Evolutionary conservation across 2,113 vertebrate species (phyloP), one percentile per base, ranked within the genome.

Genomic region (Malurus alboscapulatus): DNA sequence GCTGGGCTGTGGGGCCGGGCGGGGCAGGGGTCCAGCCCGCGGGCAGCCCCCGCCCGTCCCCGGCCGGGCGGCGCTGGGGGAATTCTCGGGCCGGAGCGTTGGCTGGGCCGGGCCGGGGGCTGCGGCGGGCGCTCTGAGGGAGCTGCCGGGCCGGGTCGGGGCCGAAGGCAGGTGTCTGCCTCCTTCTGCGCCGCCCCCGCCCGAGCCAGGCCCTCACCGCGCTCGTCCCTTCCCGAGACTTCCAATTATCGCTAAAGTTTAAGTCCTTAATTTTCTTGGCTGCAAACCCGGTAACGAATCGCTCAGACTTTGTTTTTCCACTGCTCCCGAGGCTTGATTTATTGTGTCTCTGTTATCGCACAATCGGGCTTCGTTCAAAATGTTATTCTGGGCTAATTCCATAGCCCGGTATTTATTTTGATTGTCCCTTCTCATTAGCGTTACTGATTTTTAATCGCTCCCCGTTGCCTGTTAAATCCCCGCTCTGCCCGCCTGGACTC

Each of bases 351-450:
- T 14, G 62, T 91, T 96, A 96, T 93, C 93, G 67, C 69, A 50
- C 61, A 12, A 90, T 94, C 96, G 50, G 67, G 80, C 82, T 77
- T 42, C 67, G 66, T 57, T 82, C 76, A 38, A 59, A 88, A 67
- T 84, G 92, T 69, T 95, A 88, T 77, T 45, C 90, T 84, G 93
- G 76, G 87, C 75, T 84, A 63, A 82, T 80, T 84, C 96, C 71
- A 44, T 44, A 59, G 48, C 66, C 73, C 38, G 53, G 25, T 82
- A 55, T 95, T 94, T 96, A 82, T 95, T 95, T 95, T 86, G 65
- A 55, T 72, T 91, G 95, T 94, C 94, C 51, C 54, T 92, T 86
- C 92, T 94, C 68, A 87, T 96, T 96, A 95, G 48, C 8, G 91
- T 88, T 68, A 84, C 78, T 44, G 47, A 63, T 36, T 74, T 57